phyloP scores from a whole-genome alignment of 2,888 invertebrate genomes.

The Cremastobaeus sp. region DNA sequence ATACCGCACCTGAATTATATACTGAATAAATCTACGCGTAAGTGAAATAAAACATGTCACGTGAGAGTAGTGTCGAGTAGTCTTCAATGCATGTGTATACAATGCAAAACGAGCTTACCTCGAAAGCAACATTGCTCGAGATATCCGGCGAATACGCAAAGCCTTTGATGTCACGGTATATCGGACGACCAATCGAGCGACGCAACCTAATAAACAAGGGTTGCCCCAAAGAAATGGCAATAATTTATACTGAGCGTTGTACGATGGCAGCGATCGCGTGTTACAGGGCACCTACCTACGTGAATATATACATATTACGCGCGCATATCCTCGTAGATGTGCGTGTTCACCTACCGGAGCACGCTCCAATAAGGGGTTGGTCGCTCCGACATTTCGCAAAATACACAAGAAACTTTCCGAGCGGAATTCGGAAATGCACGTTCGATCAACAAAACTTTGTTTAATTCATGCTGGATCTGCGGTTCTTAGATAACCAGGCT shows the following conservation, averaged over 20 bases:
- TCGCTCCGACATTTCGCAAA: conserved; percentile 47
- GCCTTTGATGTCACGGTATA: conserved; percentile 76
- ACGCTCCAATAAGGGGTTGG: conserved; percentile 46
- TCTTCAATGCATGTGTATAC: conserved; percentile 57
- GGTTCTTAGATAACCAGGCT: not conserved
- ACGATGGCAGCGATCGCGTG: conserved; percentile 75
- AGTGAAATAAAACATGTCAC: conserved; percentile 55
- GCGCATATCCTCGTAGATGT: conserved; percentile 41
- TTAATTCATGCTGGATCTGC: conserved; percentile 26
- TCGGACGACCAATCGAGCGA: conserved; percentile 72
- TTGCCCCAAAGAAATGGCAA: conserved; percentile 75
- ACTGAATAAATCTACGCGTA: conserved; percentile 47
- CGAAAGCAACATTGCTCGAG: conserved; percentile 52
- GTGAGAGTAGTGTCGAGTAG: conserved; percentile 52
- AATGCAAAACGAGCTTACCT: conserved; percentile 58
- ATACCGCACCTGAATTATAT: conserved; percentile 44
- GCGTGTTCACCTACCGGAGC: conserved; percentile 55
- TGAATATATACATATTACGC: conserved; percentile 53
- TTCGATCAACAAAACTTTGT: conserved; percentile 48
- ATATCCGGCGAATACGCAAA: conserved; percentile 59
- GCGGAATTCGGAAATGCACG: conserved; percentile 61
- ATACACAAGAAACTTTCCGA: conserved; percentile 63
- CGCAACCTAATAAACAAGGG: conserved; percentile 76
- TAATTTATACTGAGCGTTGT: conserved; percentile 72
- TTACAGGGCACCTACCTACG: conserved; percentile 64